These are phyloP conservation scores for Semnornis frantzii DNA, from an alignment of 2,113 vertebrate genomes.

Conservation along the genomic window DNA sequence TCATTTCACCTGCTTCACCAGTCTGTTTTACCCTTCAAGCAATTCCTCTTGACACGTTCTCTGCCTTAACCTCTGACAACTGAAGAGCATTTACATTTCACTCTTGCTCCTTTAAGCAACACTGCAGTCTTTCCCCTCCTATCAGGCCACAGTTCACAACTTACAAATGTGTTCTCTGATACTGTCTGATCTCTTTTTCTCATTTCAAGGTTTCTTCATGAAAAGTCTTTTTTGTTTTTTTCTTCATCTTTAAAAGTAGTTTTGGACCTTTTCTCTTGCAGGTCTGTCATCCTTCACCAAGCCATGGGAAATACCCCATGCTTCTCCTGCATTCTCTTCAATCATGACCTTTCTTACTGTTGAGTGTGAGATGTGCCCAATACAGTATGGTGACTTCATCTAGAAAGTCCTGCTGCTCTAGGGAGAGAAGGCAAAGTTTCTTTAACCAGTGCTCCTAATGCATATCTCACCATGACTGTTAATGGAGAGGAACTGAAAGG, in stretches of 20 bases:
- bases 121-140: neutral
- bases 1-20: neutral
- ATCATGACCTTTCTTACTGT: neutral
- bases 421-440: neutral
- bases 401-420: neutral
- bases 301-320: rapidly evolving
- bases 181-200: neutral
- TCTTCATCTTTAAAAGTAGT: neutral
- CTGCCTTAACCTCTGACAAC: neutral
- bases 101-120: neutral
- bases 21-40: neutral
- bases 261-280: neutral
- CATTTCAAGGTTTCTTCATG: neutral
- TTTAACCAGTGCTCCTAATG: neutral
- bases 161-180: neutral
- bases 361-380: neutral
- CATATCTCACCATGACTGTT: neutral
- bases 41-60: neutral
- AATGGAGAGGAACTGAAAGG: neutral
- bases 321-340: neutral
- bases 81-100: neutral
- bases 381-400: neutral
- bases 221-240: neutral
- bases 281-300: neutral
- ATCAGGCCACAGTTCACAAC: neutral